Evolutionary conservation across 2,888 invertebrate species (phyloP).

Genomic region (Drosophila maculinotata): DNA sequence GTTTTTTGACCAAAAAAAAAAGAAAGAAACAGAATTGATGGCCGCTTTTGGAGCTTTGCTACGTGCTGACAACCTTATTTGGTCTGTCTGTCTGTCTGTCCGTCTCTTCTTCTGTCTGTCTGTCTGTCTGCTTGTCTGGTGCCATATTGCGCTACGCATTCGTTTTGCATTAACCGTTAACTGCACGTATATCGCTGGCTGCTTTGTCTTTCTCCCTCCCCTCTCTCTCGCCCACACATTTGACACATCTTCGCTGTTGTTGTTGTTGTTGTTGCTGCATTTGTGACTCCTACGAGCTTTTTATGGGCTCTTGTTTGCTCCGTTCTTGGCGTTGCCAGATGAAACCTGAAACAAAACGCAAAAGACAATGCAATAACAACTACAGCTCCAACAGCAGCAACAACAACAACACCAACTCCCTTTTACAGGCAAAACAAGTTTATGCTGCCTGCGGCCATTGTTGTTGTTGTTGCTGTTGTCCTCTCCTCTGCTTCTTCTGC

Average conservation of each 20-base stretch:
- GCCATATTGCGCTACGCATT: constrained; percentile 74
- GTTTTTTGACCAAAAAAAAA: constrained; percentile 74
- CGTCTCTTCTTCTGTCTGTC: constrained; percentile 31
- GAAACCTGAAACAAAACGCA: constrained; percentile 79
- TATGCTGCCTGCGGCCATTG: constrained; percentile 63
- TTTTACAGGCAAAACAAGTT: constrained; percentile 82
- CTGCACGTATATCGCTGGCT: constrained; percentile 66
- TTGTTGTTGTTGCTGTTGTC: constrained; percentile 44
- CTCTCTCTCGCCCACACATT: constrained; percentile 63
- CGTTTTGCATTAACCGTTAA: constrained; percentile 79
- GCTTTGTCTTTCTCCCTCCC: constrained; percentile 7
- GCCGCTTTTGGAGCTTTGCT: constrained; percentile 61
- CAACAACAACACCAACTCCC: constrained; percentile 63
- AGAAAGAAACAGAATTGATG: constrained; percentile 52
- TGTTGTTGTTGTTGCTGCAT: too few species aligned
- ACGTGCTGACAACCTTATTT: constrained; percentile 72
- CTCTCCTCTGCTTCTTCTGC: constrained; percentile 67
- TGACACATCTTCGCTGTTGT: constrained; percentile 76
- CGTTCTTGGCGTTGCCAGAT: constrained; percentile 78
- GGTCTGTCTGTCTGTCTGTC: constrained; percentile 45
- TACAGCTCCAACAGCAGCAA: constrained; percentile 40
- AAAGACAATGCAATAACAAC: constrained; percentile 74
- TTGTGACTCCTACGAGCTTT: constrained; percentile 77
- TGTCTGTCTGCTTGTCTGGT: constrained; percentile 48
- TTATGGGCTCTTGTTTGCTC: constrained; percentile 67